phyloP scores from a whole-genome alignment of 64 coral and sea anemone species.

The Montipora efflorescens region DNA sequence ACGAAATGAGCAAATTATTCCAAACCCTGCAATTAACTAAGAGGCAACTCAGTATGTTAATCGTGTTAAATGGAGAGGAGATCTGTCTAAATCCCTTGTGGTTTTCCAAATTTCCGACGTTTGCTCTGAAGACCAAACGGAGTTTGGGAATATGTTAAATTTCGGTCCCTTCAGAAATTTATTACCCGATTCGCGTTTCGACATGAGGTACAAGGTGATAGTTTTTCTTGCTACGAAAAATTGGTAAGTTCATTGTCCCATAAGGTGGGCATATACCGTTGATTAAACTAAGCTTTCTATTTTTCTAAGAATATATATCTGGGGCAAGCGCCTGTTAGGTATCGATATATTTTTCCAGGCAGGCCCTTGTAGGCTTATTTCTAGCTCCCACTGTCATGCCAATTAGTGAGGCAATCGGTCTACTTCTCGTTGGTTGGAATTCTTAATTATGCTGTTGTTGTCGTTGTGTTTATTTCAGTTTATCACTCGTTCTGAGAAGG shows the following conservation, averaged over 20 bases:
- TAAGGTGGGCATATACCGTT: no score
- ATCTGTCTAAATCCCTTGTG: neutral
- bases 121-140: neutral
- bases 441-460: no score
- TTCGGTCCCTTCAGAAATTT: slow-evolving; percentile 1
- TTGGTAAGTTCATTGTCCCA: neutral
- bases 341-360: no score
- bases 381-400: no score
- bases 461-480: no score
- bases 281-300: no score
- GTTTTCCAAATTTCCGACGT: slow-evolving; percentile 23
- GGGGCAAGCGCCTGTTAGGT: no score
- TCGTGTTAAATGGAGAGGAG: slow-evolving; percentile 15
- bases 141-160: neutral
- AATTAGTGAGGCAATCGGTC: no score
- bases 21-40: neutral
- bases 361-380: no score
- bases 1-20: neutral
- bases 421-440: no score
- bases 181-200: neutral
- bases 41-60: neutral
- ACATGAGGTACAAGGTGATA: neutral
- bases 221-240: neutral
- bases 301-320: no score
- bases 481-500: no score